Evolutionary conservation across 2,888 invertebrate genomes (phyloP).

Genomic region (Isotomurus palustris): DNA sequence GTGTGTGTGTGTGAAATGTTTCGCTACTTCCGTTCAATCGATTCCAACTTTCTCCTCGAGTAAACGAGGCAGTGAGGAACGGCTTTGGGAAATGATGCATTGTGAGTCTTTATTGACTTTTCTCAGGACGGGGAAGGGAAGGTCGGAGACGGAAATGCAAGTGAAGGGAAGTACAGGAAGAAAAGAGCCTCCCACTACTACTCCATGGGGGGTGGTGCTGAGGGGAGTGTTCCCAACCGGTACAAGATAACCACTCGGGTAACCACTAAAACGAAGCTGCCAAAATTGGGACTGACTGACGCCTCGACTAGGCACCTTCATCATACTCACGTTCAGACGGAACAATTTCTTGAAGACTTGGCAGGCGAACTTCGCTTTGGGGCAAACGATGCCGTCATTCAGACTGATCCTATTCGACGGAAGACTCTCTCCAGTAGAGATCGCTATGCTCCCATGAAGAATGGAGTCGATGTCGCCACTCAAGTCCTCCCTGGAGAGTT

Average conservation of each 20-base stretch:
- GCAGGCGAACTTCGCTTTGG: slow-evolving; percentile 19
- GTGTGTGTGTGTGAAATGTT: not conserved
- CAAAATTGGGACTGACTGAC: slow-evolving; percentile 59
- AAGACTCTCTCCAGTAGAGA: slow-evolving; percentile 59
- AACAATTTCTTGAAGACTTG: slow-evolving; percentile 75
- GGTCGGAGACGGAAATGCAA: not conserved
- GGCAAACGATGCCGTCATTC: slow-evolving; percentile 39
- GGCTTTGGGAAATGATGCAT: not conserved
- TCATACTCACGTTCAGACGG: slow-evolving; percentile 85
- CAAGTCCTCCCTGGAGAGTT: slow-evolving; percentile 86
- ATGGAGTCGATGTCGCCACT: slow-evolving; percentile 73
- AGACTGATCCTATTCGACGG: slow-evolving; percentile 36
- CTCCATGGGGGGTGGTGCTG: not conserved
- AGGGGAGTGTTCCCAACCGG: slow-evolving; percentile 12
- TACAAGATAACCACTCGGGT: slow-evolving; percentile 30
- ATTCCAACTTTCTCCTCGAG: too few relatives aligned
- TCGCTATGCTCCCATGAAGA: slow-evolving; percentile 61
- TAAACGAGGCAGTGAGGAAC: not conserved
- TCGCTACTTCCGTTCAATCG: not conserved
- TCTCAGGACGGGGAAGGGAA: slow-evolving; percentile 5
- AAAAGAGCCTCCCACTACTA: slow-evolving; percentile 1
- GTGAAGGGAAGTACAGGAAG: not conserved
- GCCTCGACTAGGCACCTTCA: too few relatives aligned
- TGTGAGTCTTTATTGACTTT: not conserved
- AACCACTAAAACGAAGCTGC: slow-evolving; percentile 16